Percentiles rank a stretch among this genome's conserved stretches.
Conservation (phyloP, 2,113 vertebrate species). For the Dasyprocta punctata region DNA sequence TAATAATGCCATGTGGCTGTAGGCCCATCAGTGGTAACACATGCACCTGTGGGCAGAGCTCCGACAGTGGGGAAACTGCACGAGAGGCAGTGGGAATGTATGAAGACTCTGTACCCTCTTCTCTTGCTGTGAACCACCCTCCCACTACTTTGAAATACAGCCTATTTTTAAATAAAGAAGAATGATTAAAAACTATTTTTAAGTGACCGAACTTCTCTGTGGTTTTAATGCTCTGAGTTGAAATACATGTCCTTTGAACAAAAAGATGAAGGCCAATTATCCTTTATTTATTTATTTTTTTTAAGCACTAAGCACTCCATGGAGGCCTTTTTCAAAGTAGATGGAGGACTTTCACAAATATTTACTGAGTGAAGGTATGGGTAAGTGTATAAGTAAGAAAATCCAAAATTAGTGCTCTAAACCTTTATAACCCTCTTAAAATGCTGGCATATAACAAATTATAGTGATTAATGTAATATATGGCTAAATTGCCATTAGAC, state of each 20-base stretch:
- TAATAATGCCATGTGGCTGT: not conserved
- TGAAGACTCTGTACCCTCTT: not conserved
- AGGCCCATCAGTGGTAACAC: too few species aligned
- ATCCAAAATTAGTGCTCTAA: not conserved
- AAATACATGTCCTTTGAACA: not conserved
- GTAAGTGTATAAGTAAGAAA: not conserved
- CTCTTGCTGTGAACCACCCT: not conserved
- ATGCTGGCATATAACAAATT: not conserved
- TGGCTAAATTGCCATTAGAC: not conserved
- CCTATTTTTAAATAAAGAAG: not conserved
- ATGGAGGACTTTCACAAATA: not conserved
- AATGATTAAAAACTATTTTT: not conserved
- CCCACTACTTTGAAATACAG: not conserved
- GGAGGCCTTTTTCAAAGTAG: too few species aligned
- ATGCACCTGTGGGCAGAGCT: too few species aligned
- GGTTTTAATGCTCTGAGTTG: not conserved
- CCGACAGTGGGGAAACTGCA: not conserved
- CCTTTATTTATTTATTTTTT: not conserved
- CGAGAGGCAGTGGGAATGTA: rapidly evolving
- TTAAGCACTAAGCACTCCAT: not conserved
- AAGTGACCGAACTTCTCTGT: not conserved
- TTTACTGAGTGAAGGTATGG: not conserved
- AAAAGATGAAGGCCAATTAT: not conserved
- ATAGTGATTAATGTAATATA: not conserved
- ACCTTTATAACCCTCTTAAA: not conserved